Conservation (phyloP, 92 coral and sea anemone species). For the Phenganax stokvisi region DNA sequence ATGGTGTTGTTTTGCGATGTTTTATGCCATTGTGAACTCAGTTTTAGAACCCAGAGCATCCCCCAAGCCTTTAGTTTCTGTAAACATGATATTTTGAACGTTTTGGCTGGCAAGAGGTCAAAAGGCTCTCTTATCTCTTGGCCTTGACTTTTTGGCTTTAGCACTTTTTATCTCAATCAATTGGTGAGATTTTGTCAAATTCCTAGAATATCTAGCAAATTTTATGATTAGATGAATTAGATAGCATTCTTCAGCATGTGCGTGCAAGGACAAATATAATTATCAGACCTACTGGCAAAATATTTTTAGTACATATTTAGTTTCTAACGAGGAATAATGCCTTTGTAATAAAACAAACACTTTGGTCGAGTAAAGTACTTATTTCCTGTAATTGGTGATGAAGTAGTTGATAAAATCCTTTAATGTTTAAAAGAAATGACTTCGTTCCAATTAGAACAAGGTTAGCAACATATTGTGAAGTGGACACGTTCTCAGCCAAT, state of each 20-base stretch:
- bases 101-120: too few species aligned
- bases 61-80: conserved; percentile 59
- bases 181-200: conserved; percentile 60
- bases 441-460: too few species aligned
- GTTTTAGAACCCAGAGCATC: conserved; percentile 88
- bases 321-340: too few species aligned
- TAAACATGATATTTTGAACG: conserved; percentile 50
- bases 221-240: too few species aligned
- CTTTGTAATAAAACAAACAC: too few species aligned
- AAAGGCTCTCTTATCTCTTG: conserved; percentile 28
- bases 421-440: too few species aligned
- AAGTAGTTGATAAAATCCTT: too few species aligned
- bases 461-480: too few species aligned
- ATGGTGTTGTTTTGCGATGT: conserved; percentile 41
- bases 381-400: too few species aligned
- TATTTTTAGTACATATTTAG: background rate
- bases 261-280: background rate
- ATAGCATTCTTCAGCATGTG: too few species aligned
- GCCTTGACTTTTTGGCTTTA: conserved; percentile 54
- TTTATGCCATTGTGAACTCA: conserved; percentile 68
- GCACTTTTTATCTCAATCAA: conserved; percentile 72
- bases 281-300: background rate
- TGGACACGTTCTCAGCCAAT: too few species aligned
- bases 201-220: background rate
- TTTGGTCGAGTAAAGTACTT: too few species aligned